phyloP scores from a whole-genome alignment of 1,140 invertebrate genomes.

The Melanaphis sacchari region DNA sequence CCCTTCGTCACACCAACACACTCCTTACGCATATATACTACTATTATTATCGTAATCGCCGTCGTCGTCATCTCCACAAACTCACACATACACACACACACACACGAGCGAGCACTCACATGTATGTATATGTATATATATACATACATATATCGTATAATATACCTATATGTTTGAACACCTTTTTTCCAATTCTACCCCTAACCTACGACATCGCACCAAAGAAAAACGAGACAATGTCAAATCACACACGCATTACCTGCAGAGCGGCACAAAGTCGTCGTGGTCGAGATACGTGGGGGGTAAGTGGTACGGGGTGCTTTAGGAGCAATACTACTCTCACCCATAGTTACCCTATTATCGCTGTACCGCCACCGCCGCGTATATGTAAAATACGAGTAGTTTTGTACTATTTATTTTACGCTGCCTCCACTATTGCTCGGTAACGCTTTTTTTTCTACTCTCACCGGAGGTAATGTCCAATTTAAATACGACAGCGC shows the following conservation, averaged over 20 bases:
- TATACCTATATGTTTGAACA: background rate
- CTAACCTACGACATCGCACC: background rate
- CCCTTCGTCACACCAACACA: background rate
- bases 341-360: background rate
- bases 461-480: constrained; percentile 50
- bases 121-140: background rate
- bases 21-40: background rate
- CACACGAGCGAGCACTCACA: background rate
- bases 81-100: background rate
- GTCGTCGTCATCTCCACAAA: background rate
- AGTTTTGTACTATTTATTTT: constrained; percentile 55
- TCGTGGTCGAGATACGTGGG: background rate
- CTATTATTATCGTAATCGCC: constrained; percentile 36
- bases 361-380: background rate
- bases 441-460: constrained; percentile 23
- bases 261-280: background rate
- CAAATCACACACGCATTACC: constrained; percentile 16
- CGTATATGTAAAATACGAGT: constrained; percentile 40
- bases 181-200: background rate
- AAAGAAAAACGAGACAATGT: constrained; percentile 44
- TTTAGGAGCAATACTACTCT: background rate
- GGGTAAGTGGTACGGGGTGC: background rate
- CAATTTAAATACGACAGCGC: constrained; percentile 55
- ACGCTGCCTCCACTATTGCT: background rate
- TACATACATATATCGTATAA: background rate